phyloP scores from a whole-genome alignment of 1,140 invertebrate species.

The Drosophila kanapiae region DNA sequence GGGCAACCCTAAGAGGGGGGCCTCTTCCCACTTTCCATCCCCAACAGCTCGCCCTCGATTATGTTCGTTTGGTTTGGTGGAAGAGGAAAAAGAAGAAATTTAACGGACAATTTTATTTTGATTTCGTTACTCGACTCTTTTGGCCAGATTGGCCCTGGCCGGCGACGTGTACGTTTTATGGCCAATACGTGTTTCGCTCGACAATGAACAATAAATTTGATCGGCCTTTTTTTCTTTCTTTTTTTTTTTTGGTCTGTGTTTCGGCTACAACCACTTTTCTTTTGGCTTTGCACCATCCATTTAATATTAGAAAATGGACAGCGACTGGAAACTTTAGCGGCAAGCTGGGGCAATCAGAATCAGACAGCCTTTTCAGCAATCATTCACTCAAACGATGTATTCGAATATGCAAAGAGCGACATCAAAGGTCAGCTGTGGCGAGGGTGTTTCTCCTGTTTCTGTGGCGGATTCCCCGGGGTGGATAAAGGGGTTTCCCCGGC shows the following conservation, averaged over 20 bases:
- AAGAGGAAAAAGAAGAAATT: slow-evolving; percentile 36
- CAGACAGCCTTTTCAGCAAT: slow-evolving; percentile 63
- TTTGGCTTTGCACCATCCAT: slow-evolving; percentile 14
- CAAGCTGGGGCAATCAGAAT: slow-evolving; percentile 1
- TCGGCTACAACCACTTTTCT: slow-evolving; percentile 15
- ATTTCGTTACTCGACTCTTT: slow-evolving; percentile 42
- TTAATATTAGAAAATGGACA: slow-evolving; percentile 55
- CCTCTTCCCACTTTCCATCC: not conserved
- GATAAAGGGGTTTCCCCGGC: not conserved
- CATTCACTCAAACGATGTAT: slow-evolving; percentile 75
- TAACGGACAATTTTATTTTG: slow-evolving; percentile 56
- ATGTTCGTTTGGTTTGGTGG: slow-evolving; percentile 18
- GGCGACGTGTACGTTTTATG: slow-evolving; percentile 69
- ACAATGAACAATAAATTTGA: slow-evolving; percentile 34
- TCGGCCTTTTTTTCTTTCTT: slow-evolving; percentile 9
- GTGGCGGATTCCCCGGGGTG: not conserved
- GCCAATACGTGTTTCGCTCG: slow-evolving; percentile 63
- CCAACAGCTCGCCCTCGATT: slow-evolving; percentile 11
- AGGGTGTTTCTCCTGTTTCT: not conserved
- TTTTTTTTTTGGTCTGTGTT: not conserved
- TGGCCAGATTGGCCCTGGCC: slow-evolving; percentile 41
- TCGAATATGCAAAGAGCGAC: slow-evolving; percentile 64
- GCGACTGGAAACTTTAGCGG: slow-evolving; percentile 13
- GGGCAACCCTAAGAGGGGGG: slow-evolving; percentile 12
- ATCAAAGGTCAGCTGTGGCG: slow-evolving; percentile 28